Conservation (phyloP, 1,140 invertebrate genomes). For the Solenopsis invicta region DNA sequence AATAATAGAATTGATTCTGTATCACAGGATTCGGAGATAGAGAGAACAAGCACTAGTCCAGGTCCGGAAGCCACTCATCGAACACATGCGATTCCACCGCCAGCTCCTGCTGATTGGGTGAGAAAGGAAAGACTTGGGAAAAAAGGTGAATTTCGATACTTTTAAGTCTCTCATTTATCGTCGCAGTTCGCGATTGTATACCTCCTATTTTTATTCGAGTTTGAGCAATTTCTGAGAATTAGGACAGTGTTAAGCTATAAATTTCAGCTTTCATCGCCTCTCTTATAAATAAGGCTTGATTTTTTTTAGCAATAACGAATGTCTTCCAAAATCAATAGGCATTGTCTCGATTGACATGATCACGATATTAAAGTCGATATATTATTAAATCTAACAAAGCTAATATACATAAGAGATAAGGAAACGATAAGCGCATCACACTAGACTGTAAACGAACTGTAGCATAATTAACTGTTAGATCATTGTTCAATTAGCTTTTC, state of each 20-base stretch:
- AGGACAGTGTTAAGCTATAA: background rate
- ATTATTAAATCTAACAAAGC: slow-evolving; percentile 26
- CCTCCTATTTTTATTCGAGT: slow-evolving; percentile 10
- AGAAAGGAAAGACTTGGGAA: slow-evolving; percentile 95
- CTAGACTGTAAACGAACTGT: slow-evolving; percentile 48
- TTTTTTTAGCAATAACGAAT: slow-evolving; percentile 35
- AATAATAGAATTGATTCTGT: background rate
- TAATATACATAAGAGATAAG: slow-evolving; percentile 38
- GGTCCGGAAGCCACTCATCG: slow-evolving; percentile 85
- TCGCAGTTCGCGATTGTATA: slow-evolving; percentile 5
- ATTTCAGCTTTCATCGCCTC: background rate
- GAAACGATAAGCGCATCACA: slow-evolving; percentile 1
- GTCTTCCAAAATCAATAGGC: slow-evolving; percentile 46
- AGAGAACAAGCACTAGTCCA: slow-evolving; percentile 85
- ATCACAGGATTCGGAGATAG: slow-evolving; percentile 86
- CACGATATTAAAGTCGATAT: background rate
- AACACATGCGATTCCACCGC: slow-evolving; percentile 86
- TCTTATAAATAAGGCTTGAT: background rate
- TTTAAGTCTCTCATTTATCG: slow-evolving; percentile 89
- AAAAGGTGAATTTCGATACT: slow-evolving; percentile 98
- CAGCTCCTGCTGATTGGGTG: slow-evolving; percentile 92
- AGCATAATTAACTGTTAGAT: slow-evolving; percentile 58
- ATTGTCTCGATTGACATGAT: slow-evolving; percentile 17
- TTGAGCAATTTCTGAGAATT: background rate
- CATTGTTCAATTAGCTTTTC: slow-evolving; percentile 27